Evolutionary conservation across 2,888 invertebrate species (phyloP).

Genomic region (Crepidodera aurea): DNA sequence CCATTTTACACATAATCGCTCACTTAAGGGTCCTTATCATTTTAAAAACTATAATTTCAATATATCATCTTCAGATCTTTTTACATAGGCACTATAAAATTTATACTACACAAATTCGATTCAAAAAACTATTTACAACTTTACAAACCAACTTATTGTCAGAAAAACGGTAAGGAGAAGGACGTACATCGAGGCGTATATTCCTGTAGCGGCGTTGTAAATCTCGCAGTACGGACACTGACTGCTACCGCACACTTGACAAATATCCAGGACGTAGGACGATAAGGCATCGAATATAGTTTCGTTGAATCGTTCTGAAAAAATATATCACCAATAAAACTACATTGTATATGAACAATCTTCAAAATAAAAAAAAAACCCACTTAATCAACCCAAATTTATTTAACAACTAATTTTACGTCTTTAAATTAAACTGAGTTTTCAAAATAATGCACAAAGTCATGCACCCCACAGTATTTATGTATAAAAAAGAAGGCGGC

Average conservation of each 20-base stretch:
- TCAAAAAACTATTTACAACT: slow-evolving; percentile 26
- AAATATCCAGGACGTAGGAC: slow-evolving; percentile 87
- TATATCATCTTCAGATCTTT: slow-evolving; percentile 15
- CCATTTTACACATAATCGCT: neutral
- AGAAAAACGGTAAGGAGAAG: slow-evolving; percentile 49
- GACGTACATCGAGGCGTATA: slow-evolving; percentile 50
- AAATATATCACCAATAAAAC: slow-evolving; percentile 32
- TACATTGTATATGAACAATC: too few species aligned
- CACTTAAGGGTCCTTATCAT: neutral
- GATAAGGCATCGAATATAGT: slow-evolving; percentile 88
- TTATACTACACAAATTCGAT: slow-evolving; percentile 28
- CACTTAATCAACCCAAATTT: too few species aligned
- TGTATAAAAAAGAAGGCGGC: too few species aligned
- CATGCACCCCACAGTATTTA: too few species aligned
- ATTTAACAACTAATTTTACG: too few species aligned
- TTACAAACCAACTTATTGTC: slow-evolving; percentile 36
- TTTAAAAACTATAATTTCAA: neutral
- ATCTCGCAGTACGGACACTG: slow-evolving; percentile 93
- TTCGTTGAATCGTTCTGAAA: slow-evolving; percentile 89
- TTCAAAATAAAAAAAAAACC: too few species aligned
- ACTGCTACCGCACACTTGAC: slow-evolving; percentile 93
- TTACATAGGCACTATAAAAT: slow-evolving; percentile 26
- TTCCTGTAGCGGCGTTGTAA: slow-evolving; percentile 71
- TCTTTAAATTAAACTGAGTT: too few species aligned
- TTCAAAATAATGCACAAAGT: too few species aligned